Evolutionary conservation across 2,888 invertebrate species (phyloP).

Genomic region (Chalcosyrphus nemorum): DNA sequence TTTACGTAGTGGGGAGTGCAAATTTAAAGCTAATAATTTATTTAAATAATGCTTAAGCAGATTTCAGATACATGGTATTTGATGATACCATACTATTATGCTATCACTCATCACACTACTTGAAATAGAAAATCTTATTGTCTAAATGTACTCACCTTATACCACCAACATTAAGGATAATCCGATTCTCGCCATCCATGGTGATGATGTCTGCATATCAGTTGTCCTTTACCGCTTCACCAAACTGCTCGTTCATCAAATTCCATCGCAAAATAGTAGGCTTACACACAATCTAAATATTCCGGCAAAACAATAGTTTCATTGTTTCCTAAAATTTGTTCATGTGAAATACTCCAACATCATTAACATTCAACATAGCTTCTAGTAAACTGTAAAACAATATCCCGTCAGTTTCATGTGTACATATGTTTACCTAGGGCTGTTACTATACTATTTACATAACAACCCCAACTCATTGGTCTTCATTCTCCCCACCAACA

Average conservation of each 20-base stretch:
- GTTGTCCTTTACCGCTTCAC: conserved; percentile 23
- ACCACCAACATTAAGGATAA: conserved; percentile 96
- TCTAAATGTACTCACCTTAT: conserved; percentile 86
- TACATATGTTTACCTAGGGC: not conserved
- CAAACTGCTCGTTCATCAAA: conserved; percentile 41
- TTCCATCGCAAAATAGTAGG: conserved; percentile 39
- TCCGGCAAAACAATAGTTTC: not conserved
- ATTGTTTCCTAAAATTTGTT: conserved; percentile 15
- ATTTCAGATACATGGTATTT: too few relatives aligned
- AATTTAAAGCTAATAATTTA: too few relatives aligned
- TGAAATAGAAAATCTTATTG: not conserved
- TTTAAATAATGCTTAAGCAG: too few relatives aligned
- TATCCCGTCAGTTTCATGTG: not conserved
- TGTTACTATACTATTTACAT: conserved; percentile 6
- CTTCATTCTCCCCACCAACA: not conserved
- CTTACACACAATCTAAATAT: conserved; percentile 22
- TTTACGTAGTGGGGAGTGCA: too few relatives aligned
- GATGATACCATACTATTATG: not conserved
- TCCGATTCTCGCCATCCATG: conserved; percentile 96
- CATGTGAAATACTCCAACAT: not conserved
- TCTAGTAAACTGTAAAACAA: not conserved
- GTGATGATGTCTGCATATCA: conserved; percentile 74
- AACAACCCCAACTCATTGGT: conserved; percentile 17
- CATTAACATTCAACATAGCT: conserved; percentile 7
- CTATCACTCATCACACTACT: too few relatives aligned